Conservation (phyloP, 2,888 invertebrate genomes). For the Dichetophora obliterata region DNA sequence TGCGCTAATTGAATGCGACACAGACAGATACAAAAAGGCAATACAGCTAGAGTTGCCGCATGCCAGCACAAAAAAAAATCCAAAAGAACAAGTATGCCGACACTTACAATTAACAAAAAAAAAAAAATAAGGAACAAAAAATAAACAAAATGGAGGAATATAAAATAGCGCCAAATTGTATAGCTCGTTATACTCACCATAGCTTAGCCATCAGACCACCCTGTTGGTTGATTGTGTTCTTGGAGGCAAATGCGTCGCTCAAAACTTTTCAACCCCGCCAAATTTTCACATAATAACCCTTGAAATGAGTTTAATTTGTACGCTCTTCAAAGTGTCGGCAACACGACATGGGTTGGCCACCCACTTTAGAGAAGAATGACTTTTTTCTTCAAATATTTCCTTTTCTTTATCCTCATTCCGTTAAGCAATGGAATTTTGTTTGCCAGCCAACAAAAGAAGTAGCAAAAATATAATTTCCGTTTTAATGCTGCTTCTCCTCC, state of each 20-base stretch:
- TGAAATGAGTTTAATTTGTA: conserved; percentile 30
- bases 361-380: background rate
- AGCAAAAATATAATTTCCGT: conserved; percentile 20
- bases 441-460: conserved; percentile 5
- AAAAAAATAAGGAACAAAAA: too few relatives aligned
- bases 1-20: conserved; percentile 17
- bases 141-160: background rate
- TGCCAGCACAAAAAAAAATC: background rate
- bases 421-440: background rate
- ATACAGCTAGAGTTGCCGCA: too few relatives aligned
- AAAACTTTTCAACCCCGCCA: background rate
- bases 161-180: background rate
- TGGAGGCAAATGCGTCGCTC: background rate
- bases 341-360: conserved; percentile 2
- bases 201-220: background rate
- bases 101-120: background rate
- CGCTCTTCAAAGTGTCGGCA: conserved; percentile 15
- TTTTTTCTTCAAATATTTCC: background rate
- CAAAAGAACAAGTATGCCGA: background rate
- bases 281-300: conserved; percentile 19
- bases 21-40: background rate
- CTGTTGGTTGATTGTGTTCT: background rate
- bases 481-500: background rate
- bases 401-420: background rate
- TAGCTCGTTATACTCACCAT: background rate